A percentile compares a stretch with the other conserved stretches of the same genome.
phyloP scores from a whole-genome alignment of 2,113 vertebrate species.

The Heterochromis multidens region DNA sequence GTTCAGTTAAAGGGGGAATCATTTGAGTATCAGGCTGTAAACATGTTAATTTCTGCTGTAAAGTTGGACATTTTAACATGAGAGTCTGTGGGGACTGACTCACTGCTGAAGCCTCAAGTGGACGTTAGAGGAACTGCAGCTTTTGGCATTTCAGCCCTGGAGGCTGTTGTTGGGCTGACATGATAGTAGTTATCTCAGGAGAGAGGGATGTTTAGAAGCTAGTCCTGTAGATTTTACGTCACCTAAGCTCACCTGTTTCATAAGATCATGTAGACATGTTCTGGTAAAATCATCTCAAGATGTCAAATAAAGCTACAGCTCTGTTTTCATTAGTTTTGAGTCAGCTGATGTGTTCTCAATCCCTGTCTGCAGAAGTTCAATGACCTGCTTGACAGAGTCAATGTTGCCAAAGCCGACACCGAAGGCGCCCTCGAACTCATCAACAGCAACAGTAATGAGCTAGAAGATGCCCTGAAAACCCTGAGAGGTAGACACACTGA shows the following conservation, averaged over 20 bases:
- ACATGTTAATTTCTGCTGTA: not conserved
- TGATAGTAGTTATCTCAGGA: too few species aligned
- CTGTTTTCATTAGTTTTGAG: not conserved
- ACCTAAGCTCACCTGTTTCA: not conserved
- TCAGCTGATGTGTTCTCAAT: not conserved
- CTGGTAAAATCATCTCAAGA: not conserved
- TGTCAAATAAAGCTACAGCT: not conserved
- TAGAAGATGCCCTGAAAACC: slow-evolving; percentile 80
- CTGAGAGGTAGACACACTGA: slow-evolving; percentile 76
- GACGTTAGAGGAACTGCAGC: not conserved
- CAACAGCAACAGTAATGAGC: slow-evolving; percentile 76
- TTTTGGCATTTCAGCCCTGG: too few species aligned
- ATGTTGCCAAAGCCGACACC: slow-evolving; percentile 75
- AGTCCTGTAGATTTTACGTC: too few species aligned
- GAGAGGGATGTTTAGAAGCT: too few species aligned
- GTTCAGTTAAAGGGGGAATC: not conserved
- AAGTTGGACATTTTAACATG: not conserved
- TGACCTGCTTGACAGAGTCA: slow-evolving; percentile 79
- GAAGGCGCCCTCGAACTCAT: slow-evolving; percentile 78
- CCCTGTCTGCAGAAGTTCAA: slow-evolving; percentile 69
- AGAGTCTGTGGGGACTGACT: not conserved
- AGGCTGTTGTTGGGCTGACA: too few species aligned
- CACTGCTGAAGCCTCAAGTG: not conserved
- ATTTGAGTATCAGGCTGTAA: not conserved
- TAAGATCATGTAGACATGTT: not conserved